These are phyloP conservation scores for Zosterops pallidus DNA, from an alignment of 2,113 vertebrate genomes.

Conservation along the genomic window DNA sequence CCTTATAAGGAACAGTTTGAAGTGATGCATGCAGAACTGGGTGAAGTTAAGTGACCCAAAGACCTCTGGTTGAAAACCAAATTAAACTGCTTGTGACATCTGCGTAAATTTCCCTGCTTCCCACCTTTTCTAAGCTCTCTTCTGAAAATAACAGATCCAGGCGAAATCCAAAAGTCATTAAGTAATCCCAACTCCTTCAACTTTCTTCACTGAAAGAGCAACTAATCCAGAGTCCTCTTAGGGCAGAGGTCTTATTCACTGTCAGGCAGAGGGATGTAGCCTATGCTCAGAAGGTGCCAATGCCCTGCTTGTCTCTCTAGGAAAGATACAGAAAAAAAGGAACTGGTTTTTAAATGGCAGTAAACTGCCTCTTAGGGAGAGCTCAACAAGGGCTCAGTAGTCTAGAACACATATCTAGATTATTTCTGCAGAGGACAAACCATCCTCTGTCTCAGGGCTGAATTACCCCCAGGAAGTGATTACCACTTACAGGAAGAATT, in stretches of 20 bases:
- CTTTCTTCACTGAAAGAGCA: not conserved
- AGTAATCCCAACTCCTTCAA: not conserved
- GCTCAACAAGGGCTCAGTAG: not conserved
- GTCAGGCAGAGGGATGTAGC: not conserved
- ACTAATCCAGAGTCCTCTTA: not conserved
- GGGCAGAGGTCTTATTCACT: not conserved
- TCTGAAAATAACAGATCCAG: not conserved
- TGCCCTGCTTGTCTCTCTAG: not conserved
- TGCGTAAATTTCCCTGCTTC: not conserved
- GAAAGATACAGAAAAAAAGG: not conserved
- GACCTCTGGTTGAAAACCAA: conserved; percentile 1
- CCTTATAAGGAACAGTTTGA: conserved; percentile 11
- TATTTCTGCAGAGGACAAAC: not conserved
- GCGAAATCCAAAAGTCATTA: not conserved
- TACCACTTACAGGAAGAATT: not conserved
- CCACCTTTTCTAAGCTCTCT: not conserved
- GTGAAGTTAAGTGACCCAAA: not conserved
- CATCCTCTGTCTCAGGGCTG: not conserved
- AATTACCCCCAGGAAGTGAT: not conserved
- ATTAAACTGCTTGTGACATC: not conserved
- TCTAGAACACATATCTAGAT: not conserved
- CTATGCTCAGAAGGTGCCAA: not conserved
- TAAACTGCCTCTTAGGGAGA: not conserved
- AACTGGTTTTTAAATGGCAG: not conserved
- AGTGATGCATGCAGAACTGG: not conserved